phyloP scores from a whole-genome alignment of 2,797 vertebrate species.

The Trematocara caparti region DNA sequence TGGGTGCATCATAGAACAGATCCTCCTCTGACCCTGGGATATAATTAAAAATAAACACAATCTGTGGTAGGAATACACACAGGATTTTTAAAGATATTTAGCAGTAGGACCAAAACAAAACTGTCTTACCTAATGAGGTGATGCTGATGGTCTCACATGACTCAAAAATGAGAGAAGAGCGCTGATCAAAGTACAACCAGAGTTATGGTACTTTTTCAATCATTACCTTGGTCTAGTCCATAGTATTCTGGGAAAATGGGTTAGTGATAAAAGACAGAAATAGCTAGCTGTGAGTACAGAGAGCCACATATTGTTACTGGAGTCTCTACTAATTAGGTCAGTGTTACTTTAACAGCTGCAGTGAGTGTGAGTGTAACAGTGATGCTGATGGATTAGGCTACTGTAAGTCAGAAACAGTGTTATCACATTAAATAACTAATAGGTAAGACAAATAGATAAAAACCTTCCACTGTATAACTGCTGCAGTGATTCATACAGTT shows the following conservation, averaged over 20 bases:
- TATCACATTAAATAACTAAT: background rate
- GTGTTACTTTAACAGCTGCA: background rate
- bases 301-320: conserved; percentile 7
- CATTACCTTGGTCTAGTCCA: conserved; percentile 99
- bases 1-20: conserved; percentile 90
- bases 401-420: background rate
- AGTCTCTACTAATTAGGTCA: conserved; percentile 4
- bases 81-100: too few relatives aligned
- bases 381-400: background rate
- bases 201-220: conserved; percentile 50
- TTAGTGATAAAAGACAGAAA: conserved; percentile 70
- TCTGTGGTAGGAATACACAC: too few relatives aligned
- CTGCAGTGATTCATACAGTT: accelerated
- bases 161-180: too few relatives aligned
- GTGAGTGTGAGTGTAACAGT: background rate
- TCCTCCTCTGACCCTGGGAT: conserved; percentile 91
- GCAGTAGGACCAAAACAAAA: too few relatives aligned
- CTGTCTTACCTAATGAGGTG: too few relatives aligned
- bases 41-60: background rate
- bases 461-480: background rate
- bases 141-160: too few relatives aligned
- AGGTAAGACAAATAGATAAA: background rate
- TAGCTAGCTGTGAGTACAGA: conserved; percentile 72
- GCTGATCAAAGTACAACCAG: conserved; percentile 61
- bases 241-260: conserved; percentile 90